Evolutionary conservation across 1,140 invertebrate genomes (phyloP).

Genomic region (Drusus annulatus): DNA sequence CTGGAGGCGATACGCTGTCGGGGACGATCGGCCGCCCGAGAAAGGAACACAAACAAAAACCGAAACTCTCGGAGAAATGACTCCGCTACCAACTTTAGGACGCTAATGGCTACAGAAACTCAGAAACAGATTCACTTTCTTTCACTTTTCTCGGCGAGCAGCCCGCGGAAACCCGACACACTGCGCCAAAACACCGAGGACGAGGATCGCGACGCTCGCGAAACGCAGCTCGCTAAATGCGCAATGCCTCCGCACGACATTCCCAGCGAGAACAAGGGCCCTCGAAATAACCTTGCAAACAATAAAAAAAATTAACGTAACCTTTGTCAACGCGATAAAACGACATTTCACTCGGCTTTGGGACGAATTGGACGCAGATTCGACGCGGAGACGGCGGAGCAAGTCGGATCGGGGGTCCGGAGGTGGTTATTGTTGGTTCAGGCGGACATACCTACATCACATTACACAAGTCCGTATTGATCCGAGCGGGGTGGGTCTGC

Average conservation of each 20-base stretch:
- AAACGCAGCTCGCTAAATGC: conserved; percentile 31
- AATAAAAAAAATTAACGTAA: conserved; percentile 9
- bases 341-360: conserved; percentile 2
- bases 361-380: background rate
- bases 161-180: background rate
- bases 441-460: no score
- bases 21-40: no score
- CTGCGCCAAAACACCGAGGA: background rate
- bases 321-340: background rate
- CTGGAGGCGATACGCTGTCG: no score
- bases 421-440: no score
- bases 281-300: conserved; percentile 41
- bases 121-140: conserved; percentile 45
- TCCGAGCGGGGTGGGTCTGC: background rate
- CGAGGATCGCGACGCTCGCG: background rate
- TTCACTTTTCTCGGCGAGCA: background rate
- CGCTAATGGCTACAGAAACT: conserved; percentile 28
- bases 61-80: background rate
- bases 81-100: conserved; percentile 33
- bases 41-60: background rate
- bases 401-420: no score
- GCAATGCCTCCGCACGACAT: conserved; percentile 12
- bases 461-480: no score
- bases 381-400: no score
- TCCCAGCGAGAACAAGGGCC: conserved; percentile 16